A percentile compares a stretch with the other conserved stretches of the same genome.
These are phyloP conservation scores for Carollia perspicillata DNA, from an alignment of 2,113 vertebrate species.

Conservation along the genomic window DNA sequence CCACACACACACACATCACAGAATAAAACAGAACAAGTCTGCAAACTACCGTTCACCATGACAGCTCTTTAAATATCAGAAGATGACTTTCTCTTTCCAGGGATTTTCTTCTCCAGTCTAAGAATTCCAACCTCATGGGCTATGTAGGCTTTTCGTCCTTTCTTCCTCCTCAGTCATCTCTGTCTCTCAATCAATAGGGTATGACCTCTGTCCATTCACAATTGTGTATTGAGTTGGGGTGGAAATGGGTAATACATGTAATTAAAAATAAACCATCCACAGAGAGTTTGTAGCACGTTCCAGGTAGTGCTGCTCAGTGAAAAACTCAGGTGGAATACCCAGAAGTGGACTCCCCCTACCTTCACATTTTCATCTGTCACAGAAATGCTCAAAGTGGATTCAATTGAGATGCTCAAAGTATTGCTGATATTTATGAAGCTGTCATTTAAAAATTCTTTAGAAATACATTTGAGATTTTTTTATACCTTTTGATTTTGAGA, in stretches of 20 bases:
- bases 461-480: background rate
- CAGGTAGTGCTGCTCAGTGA: background rate
- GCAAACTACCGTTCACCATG: background rate
- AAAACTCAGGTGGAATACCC: background rate
- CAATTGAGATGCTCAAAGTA: background rate
- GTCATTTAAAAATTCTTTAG: background rate
- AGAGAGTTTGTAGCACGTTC: background rate
- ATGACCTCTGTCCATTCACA: background rate
- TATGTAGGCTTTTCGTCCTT: background rate
- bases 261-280: background rate
- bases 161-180: background rate
- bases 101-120: background rate
- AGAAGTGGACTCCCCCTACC: background rate
- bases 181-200: background rate
- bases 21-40: background rate
- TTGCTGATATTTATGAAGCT: background rate
- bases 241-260: background rate
- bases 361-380: background rate
- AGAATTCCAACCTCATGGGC: background rate
- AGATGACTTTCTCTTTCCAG: background rate
- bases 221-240: background rate
- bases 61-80: background rate
- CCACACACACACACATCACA: background rate
- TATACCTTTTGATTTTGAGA: background rate
- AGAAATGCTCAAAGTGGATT: background rate